Conservation (phyloP, 2,797 vertebrate species). For the Ambastaia sidthimunki region DNA sequence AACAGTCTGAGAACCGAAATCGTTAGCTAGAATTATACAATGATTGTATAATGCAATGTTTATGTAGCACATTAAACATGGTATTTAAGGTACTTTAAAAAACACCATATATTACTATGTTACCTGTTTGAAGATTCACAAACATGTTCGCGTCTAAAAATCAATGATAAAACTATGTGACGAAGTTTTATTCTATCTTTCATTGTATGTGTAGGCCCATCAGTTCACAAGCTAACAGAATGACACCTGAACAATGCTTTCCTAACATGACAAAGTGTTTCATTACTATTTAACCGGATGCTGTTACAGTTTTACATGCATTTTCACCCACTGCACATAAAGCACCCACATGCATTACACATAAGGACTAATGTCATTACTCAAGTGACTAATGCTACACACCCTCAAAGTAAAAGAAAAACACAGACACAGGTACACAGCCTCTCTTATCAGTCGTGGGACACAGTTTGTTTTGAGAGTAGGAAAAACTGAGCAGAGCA, state of each 20-base stretch:
- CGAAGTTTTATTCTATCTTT: not conserved
- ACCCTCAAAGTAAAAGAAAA: not conserved
- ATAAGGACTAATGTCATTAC: not conserved
- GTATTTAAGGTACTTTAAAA: not conserved
- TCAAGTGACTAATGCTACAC: conserved; percentile 35
- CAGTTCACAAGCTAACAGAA: not conserved
- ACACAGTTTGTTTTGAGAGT: conserved; percentile 63
- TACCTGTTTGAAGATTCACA: not conserved
- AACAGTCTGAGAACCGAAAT: not conserved
- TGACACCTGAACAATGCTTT: not conserved
- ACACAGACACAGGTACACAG: conserved; percentile 42
- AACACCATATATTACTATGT: not conserved
- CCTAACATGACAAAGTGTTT: conserved; percentile 15
- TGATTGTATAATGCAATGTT: not conserved
- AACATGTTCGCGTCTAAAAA: not conserved
- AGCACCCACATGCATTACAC: not conserved
- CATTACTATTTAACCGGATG: conserved; percentile 10
- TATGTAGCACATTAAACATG: not conserved
- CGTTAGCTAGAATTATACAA: not conserved
- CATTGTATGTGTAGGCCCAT: conserved; percentile 4
- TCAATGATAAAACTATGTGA: not conserved
- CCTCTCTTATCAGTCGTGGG: conserved; percentile 70
- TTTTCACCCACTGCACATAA: not conserved
- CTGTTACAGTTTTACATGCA: not conserved
- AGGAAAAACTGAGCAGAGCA: conserved; percentile 62